These are phyloP conservation scores for Megalops atlanticus DNA, from an alignment of 2,113 vertebrate species.

Conservation along the genomic window DNA sequence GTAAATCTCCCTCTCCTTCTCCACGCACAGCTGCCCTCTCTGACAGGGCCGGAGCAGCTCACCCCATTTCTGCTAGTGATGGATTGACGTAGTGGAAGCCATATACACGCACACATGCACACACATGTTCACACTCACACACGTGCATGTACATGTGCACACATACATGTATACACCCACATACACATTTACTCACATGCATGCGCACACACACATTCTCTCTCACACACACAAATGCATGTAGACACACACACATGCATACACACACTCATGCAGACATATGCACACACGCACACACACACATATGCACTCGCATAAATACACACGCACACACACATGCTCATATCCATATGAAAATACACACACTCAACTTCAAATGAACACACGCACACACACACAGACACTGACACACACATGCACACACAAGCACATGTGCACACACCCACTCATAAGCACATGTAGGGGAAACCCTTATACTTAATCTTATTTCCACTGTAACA, in stretches of 20 bases:
- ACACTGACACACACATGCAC: not conserved
- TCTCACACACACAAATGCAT: not conserved
- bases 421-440: too few relatives aligned
- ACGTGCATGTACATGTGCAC: not conserved
- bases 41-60: slow-evolving; percentile 2
- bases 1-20: not conserved
- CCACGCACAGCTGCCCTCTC: not conserved
- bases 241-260: not conserved
- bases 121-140: slow-evolving; percentile 6
- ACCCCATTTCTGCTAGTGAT: not conserved
- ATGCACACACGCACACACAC: not conserved
- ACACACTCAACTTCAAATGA: not conserved
- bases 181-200: not conserved
- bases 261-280: not conserved
- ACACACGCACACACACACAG: not conserved
- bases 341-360: not conserved
- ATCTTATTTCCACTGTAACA: too few relatives aligned
- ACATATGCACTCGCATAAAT: not conserved
- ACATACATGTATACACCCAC: not conserved
- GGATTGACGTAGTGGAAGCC: not conserved
- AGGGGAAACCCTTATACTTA: too few relatives aligned
- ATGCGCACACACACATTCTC: slow-evolving; percentile 4
- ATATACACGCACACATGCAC: not conserved
- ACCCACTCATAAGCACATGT: too few relatives aligned
- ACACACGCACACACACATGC: not conserved